Percentiles rank a stretch among this genome's conserved stretches.
Conservation (phyloP, 2,888 invertebrate species). For the Tholera decimalis region DNA sequence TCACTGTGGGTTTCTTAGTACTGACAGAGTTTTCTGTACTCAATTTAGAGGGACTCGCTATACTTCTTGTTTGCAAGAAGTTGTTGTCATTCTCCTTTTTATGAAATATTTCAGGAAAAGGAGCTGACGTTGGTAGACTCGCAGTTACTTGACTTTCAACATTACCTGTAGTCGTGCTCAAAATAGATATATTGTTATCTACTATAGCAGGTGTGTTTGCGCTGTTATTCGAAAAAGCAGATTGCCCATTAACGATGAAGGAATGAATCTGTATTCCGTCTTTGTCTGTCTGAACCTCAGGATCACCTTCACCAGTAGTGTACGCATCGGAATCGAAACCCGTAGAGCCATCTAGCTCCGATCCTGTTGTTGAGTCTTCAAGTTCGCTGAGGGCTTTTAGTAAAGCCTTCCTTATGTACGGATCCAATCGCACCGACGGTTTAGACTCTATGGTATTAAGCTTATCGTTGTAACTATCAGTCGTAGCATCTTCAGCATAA, state of each 20-base stretch:
- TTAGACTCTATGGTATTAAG: constrained; percentile 86
- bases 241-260: constrained; percentile 88
- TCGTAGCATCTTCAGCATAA: constrained; percentile 78
- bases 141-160: constrained; percentile 87
- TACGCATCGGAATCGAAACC: constrained; percentile 82
- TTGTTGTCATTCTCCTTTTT: constrained; percentile 80
- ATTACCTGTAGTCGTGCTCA: constrained; percentile 86
- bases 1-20: constrained; percentile 70
- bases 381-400: constrained; percentile 95
- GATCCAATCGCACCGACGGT: constrained; percentile 93
- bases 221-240: constrained; percentile 80
- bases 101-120: constrained; percentile 86
- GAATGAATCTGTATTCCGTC: constrained; percentile 91
- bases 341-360: constrained; percentile 78
- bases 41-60: constrained; percentile 75
- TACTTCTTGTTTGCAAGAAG: constrained; percentile 84
- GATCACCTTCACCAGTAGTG: constrained; percentile 80
- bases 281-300: constrained; percentile 74
- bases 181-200: constrained; percentile 85
- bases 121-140: constrained; percentile 81
- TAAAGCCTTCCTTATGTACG: constrained; percentile 94
- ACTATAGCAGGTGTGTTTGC: constrained; percentile 78
- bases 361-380: constrained; percentile 91
- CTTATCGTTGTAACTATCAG: constrained; percentile 79
- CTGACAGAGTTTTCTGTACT: constrained; percentile 69